phyloP scores from a whole-genome alignment of 2,113 vertebrate genomes.

The Raja brachyura region DNA sequence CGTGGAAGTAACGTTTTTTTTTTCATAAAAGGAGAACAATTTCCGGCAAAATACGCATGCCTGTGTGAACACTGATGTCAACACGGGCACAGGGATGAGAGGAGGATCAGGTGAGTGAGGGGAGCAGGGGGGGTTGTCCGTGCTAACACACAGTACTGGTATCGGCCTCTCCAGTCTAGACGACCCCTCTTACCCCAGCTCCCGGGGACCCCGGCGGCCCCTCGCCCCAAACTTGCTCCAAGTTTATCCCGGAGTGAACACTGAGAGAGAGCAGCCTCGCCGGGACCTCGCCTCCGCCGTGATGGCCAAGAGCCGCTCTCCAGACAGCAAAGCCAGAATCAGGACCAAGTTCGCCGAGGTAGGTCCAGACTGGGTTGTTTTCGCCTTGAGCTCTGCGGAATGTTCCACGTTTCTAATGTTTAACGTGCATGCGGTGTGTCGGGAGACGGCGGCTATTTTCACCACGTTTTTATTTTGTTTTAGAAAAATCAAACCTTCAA shows the following conservation, averaged over 20 bases:
- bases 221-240: neutral
- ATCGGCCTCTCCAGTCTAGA: neutral
- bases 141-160: neutral
- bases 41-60: constrained; percentile 3
- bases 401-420: neutral
- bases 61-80: neutral
- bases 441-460: neutral
- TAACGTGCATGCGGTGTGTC: neutral
- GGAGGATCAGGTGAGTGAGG: constrained; percentile 8
- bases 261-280: neutral
- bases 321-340: constrained; percentile 1
- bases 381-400: neutral
- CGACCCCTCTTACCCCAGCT: neutral
- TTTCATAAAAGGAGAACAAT: neutral
- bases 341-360: constrained; percentile 31
- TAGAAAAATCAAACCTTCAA: neutral
- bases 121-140: neutral
- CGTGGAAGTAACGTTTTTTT: neutral
- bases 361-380: neutral
- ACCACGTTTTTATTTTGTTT: neutral
- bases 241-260: neutral
- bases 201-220: neutral
- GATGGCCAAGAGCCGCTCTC: constrained; percentile 22
- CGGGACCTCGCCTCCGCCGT: neutral
- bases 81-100: neutral